A percentile compares a stretch with the other conserved stretches of the same genome.
These are phyloP conservation scores for Pseudocheirus occidentalis DNA, from an alignment of 2,797 vertebrate genomes.

Conservation along the genomic window DNA sequence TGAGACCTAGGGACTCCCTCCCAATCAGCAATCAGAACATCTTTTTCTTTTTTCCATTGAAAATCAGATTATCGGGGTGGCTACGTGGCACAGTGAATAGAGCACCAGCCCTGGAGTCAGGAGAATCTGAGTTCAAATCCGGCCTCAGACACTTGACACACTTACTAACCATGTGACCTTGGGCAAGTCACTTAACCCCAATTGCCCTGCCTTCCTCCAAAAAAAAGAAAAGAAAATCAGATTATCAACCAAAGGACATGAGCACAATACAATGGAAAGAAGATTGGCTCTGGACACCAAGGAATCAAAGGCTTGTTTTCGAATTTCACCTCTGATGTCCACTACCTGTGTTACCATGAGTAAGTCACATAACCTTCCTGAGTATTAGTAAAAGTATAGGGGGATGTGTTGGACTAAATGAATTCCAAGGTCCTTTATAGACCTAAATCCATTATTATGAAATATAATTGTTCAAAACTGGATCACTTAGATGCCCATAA, in stretches of 20 bases:
- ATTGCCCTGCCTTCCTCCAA: too few species aligned
- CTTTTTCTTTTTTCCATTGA: not conserved
- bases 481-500: not conserved
- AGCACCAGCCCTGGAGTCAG: too few species aligned
- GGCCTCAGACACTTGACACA: too few species aligned
- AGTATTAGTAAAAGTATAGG: not conserved
- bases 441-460: not conserved
- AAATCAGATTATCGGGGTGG: not conserved
- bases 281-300: not conserved
- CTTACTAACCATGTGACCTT: too few species aligned
- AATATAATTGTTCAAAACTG: not conserved
- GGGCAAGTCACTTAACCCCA: too few species aligned
- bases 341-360: not conserved
- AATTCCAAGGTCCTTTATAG: not conserved
- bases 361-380: not conserved
- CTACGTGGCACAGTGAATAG: too few species aligned
- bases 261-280: not conserved
- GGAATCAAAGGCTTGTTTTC: not conserved
- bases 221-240: too few species aligned
- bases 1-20: not conserved
- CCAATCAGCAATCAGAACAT: not conserved
- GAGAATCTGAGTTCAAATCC: too few species aligned
- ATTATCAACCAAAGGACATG: too few species aligned
- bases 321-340: not conserved
- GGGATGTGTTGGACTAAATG: not conserved